Evolutionary conservation across 2,888 invertebrate genomes (phyloP).

Genomic region (Malacosoma neustria): DNA sequence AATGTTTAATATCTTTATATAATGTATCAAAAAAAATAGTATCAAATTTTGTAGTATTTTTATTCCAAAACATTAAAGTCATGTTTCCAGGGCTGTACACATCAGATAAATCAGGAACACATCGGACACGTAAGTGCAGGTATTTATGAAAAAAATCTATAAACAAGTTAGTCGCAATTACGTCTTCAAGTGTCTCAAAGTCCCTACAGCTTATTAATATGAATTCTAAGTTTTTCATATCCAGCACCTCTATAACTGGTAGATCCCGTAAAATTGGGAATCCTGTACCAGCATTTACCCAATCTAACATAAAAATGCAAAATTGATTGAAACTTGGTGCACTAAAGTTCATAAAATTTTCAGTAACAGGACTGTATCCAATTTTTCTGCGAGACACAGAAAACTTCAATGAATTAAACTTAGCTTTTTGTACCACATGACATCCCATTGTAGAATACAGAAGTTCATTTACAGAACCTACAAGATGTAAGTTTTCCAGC

Average conservation of each 20-base stretch:
- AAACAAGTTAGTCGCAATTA: constrained; percentile 30
- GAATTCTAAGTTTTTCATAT: constrained; percentile 29
- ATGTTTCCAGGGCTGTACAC: constrained; percentile 26
- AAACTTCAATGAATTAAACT: constrained; percentile 30
- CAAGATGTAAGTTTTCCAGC: constrained; percentile 44
- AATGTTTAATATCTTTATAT: constrained; percentile 24
- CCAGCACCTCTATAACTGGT: constrained; percentile 17
- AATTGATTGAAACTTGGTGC: constrained; percentile 23
- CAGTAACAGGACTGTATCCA: background rate
- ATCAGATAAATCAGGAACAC: constrained; percentile 13
- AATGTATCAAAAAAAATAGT: constrained; percentile 36
- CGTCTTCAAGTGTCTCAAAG: constrained; percentile 17
- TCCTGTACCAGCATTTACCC: constrained; percentile 11
- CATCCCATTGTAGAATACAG: constrained; percentile 23
- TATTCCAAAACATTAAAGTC: constrained; percentile 41
- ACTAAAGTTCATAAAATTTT: background rate
- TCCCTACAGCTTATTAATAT: constrained; percentile 24
- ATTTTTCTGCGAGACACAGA: constrained; percentile 17
- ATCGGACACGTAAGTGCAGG: constrained; percentile 24
- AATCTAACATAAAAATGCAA: constrained; percentile 27
- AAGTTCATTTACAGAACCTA: constrained; percentile 34
- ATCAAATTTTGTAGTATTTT: constrained; percentile 33
- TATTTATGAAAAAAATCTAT: constrained; percentile 28
- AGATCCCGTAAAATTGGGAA: constrained; percentile 1
- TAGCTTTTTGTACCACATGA: constrained; percentile 28